These are phyloP conservation scores for Melanocharis versteri DNA, from an alignment of 2,113 vertebrate species.

Conservation along the genomic window DNA sequence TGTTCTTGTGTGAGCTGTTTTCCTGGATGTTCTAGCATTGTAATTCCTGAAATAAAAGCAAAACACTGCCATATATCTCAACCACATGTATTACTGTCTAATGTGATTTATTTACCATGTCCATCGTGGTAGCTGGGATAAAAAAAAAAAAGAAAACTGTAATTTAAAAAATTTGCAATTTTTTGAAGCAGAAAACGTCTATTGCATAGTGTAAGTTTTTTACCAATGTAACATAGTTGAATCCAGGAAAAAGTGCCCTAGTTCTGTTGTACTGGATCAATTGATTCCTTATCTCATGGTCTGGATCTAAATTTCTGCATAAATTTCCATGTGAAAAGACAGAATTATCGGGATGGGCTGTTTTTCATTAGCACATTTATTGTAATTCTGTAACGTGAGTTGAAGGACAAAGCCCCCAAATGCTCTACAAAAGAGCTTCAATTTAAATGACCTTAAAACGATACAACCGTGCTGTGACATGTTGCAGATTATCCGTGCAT, in stretches of 20 bases:
- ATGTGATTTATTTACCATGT: conserved; percentile 29
- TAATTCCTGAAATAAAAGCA: conserved; percentile 85
- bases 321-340: not conserved
- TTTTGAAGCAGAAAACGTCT: not conserved
- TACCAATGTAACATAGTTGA: not conserved
- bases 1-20: conserved; percentile 81
- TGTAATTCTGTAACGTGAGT: not conserved
- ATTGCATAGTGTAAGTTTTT: not conserved
- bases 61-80: conserved; percentile 76
- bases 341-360: not conserved
- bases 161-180: not conserved
- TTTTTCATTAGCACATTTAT: not conserved
- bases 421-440: not conserved
- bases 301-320: not conserved
- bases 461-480: not conserved
- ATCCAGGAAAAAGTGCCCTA: not conserved
- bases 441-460: not conserved
- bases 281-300: not conserved
- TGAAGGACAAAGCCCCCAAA: not conserved
- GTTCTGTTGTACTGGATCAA: not conserved
- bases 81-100: not conserved
- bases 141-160: not conserved
- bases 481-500: not conserved
- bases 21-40: conserved; percentile 77
- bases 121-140: not conserved